Evolutionary conservation across 2,888 invertebrate genomes (phyloP), one percentile per base, ranked within the genome.

Genomic region (Operophtera brumata): DNA sequence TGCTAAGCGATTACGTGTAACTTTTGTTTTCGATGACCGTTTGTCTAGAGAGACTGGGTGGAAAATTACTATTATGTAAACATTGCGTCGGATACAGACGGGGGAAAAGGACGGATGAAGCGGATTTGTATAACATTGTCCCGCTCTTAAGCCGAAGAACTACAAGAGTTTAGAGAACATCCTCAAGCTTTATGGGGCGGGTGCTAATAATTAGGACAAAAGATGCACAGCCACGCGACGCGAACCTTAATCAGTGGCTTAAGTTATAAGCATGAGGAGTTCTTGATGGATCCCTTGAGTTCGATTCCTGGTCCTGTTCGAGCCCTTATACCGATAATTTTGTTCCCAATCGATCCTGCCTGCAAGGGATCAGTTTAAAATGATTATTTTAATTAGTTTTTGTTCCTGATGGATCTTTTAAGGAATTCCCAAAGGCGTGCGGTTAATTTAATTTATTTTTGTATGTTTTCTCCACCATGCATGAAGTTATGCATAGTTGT

Each of bases 161-260:
- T 77, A 71, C 66, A 73, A 73, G 73, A 75, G 74, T 74, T 75
- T 71, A 77, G 70, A 69, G 69, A 68, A 70, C 70, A 71, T 75
- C 72, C 71, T 67, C 65, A 65, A 75, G 81, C 77, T 78, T 82
- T 78, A 77, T 74, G 70, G 77, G 73, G 73, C 72, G 78, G 76
- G 75, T 75, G 79, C 75, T 84, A 79, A 83, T 88, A 88, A 89
- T 89, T 86, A 87, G 85, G 79, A 75, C 75, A 78, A 77, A 82
- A 83, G 85, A 89, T 89, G 88, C 88, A 82, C 79, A 77, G 79
- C 80, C 88, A 88, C 86, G 87, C 80, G 78, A 76, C 80, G 76
- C 69, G 67, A 70, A 75, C 75, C 75, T 73, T 77, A 78, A 78
- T 78, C 71, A 74, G 64, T 53, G 78, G 70, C 62, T 59, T 61